Evolutionary conservation across 2,888 invertebrate species (phyloP).

Genomic region (Actias luna): DNA sequence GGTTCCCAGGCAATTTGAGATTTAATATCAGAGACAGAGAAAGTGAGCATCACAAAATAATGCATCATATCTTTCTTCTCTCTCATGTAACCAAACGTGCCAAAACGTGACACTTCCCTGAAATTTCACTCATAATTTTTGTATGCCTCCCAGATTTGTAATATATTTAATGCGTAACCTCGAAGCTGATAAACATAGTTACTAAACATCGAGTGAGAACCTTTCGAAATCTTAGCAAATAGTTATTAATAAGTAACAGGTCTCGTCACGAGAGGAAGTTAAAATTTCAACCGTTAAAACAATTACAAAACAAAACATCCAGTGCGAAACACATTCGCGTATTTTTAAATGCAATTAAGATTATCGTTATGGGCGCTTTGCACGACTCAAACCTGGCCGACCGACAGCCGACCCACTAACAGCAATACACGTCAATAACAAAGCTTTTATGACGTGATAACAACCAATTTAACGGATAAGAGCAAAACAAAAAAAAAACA

Average conservation of each 20-base stretch:
- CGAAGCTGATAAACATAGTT: not conserved
- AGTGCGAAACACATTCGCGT: constrained; percentile 17
- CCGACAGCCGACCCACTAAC: constrained; percentile 20
- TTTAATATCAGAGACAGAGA: too few relatives aligned
- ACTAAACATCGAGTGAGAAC: constrained; percentile 9
- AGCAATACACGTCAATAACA: constrained; percentile 26
- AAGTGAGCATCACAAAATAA: too few relatives aligned
- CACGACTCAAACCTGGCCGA: constrained; percentile 4
- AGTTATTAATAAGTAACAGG: constrained; percentile 1
- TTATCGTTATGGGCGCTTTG: constrained; percentile 8
- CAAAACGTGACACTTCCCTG: too few relatives aligned
- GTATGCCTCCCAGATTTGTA: too few relatives aligned
- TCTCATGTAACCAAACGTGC: too few relatives aligned
- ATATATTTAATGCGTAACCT: not conserved
- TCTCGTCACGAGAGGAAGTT: constrained; percentile 17
- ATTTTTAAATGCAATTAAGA: constrained; percentile 15
- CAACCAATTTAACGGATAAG: constrained; percentile 50
- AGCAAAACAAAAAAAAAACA: constrained; percentile 15
- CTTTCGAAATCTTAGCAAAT: constrained; percentile 11
- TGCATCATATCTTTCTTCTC: too few relatives aligned
- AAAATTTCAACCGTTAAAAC: constrained; percentile 14
- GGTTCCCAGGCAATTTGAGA: too few relatives aligned
- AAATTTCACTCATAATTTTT: too few relatives aligned
- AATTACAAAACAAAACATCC: constrained; percentile 18
- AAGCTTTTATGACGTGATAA: constrained; percentile 33